These are phyloP conservation scores for Triplophysa siluroides DNA, from an alignment of 2,113 vertebrate genomes.

Conservation along the genomic window DNA sequence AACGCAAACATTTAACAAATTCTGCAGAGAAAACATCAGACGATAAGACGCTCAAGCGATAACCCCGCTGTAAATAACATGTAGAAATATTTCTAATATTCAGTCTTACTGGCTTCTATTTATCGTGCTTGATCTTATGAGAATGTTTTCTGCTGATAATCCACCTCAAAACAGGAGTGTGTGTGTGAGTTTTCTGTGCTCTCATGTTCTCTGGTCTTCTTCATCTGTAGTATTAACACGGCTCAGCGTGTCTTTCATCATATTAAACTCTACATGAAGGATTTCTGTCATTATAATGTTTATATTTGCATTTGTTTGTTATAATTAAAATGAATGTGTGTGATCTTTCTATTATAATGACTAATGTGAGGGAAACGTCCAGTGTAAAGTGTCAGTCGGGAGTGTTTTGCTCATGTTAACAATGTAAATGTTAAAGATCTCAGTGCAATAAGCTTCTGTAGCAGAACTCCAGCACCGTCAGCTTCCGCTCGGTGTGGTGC, in stretches of 20 bases:
- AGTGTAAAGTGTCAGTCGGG: neutral
- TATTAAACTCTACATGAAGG: neutral
- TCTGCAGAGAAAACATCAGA: neutral
- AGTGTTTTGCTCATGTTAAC: neutral
- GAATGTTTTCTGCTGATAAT: no score
- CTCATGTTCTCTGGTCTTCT: constrained; percentile 39
- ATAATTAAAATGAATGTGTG: neutral
- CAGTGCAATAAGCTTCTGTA: constrained; percentile 15
- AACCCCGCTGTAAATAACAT: constrained; percentile 66
- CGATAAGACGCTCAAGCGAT: constrained; percentile 4
- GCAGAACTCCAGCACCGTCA: neutral
- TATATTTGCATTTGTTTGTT: neutral
- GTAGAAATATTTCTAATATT: constrained; percentile 61
- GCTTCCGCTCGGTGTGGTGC: neutral
- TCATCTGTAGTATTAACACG: constrained; percentile 50
- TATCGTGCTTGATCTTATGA: constrained; percentile 53
- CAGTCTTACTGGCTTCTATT: constrained; percentile 63
- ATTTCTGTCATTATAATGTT: neutral
- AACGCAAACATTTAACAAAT: neutral
- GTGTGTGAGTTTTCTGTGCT: constrained; percentile 24
- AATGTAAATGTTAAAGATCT: neutral
- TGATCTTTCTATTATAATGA: neutral
- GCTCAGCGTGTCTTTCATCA: constrained; percentile 63
- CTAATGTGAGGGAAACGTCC: neutral
- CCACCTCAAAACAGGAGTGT: neutral